Evolutionary conservation across 2,797 vertebrate genomes (phyloP).

Genomic region (Lithobates sylvaticus): DNA sequence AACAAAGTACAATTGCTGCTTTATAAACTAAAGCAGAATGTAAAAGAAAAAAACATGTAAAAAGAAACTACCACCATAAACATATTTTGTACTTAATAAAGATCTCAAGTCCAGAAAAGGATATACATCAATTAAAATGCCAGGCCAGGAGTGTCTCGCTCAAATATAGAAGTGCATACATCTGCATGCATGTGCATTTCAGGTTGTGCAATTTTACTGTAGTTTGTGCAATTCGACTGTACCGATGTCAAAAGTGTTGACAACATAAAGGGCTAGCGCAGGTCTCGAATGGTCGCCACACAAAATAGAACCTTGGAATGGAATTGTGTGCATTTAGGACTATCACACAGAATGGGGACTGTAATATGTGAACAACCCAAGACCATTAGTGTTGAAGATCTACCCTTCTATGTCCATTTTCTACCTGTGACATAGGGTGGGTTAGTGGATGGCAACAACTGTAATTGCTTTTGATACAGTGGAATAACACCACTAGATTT

Average conservation of each 20-base stretch:
- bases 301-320: neutral
- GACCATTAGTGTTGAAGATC: neutral
- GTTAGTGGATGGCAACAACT: neutral
- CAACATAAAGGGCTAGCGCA: neutral
- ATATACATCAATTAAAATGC: neutral
- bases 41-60: neutral
- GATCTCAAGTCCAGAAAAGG: constrained; percentile 9
- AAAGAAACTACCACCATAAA: neutral
- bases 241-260: neutral
- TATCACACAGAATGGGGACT: neutral
- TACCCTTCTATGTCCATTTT: neutral
- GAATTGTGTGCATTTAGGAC: neutral
- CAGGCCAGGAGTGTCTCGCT: neutral
- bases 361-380: neutral
- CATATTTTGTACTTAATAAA: constrained; percentile 19
- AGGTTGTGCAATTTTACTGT: neutral
- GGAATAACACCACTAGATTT: neutral
- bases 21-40: neutral
- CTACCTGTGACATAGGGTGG: neutral
- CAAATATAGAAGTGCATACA: constrained; percentile 9
- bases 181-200: constrained; percentile 17
- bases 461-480: neutral
- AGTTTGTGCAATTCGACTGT: constrained; percentile 9
- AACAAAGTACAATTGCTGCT: neutral
- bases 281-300: neutral